phyloP scores from a whole-genome alignment of 2,888 invertebrate genomes.

The Spodoptera littoralis region DNA sequence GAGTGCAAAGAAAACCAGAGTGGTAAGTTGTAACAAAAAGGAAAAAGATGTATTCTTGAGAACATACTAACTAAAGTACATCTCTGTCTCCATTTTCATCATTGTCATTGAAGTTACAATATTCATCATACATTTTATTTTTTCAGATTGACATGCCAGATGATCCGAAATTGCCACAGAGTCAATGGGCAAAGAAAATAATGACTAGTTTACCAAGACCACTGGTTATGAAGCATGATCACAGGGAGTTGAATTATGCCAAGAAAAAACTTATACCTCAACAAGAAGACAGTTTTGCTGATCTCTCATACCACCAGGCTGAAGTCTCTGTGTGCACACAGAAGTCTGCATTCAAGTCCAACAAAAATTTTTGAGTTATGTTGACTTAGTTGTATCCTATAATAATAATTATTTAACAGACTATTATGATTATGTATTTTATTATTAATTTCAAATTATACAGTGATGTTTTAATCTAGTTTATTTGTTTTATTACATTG shows the following conservation, averaged over 20 bases:
- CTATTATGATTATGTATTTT: not conserved
- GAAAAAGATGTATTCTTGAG: not conserved
- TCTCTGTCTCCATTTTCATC: too few relatives aligned
- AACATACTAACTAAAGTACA: not conserved
- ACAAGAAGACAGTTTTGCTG: constrained; percentile 74
- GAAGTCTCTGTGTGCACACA: constrained; percentile 79
- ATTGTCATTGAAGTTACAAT: too few relatives aligned
- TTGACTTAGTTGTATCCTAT: too few relatives aligned
- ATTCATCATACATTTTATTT: not conserved
- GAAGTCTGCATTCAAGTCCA: constrained; percentile 69
- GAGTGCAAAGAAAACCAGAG: constrained; percentile 76
- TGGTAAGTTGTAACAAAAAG: constrained; percentile 65
- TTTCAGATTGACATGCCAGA: constrained; percentile 72
- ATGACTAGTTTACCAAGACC: constrained; percentile 69
- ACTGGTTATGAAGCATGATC: constrained; percentile 73
- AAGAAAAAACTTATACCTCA: constrained; percentile 59
- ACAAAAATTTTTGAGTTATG: constrained; percentile 44
- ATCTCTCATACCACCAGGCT: constrained; percentile 75
- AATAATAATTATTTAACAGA: not conserved
- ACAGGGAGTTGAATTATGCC: constrained; percentile 64
- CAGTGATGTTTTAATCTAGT: constrained; percentile 2
- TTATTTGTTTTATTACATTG: not conserved
- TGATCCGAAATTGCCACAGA: constrained; percentile 69
- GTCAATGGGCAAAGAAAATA: constrained; percentile 71
- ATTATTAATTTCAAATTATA: constrained; percentile 6